Conservation (phyloP, 2,113 vertebrate species). For the Poecilia latipinna region DNA sequence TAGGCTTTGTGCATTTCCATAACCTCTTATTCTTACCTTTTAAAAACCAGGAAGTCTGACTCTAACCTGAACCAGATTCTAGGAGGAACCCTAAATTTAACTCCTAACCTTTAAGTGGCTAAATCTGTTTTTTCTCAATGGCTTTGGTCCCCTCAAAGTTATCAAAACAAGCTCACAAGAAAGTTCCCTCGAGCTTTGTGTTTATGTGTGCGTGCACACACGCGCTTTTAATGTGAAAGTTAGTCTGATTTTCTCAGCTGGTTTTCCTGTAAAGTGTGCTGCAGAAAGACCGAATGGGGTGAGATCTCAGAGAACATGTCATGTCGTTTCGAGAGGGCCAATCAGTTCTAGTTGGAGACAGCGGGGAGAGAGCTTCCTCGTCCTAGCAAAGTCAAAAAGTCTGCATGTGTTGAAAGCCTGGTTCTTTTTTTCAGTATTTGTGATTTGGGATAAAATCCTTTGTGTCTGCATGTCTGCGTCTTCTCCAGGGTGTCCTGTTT, state of each 20-base stretch:
- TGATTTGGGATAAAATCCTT: conserved; percentile 1
- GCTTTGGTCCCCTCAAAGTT: background rate
- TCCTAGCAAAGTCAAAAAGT: background rate
- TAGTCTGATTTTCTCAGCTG: conserved; percentile 60
- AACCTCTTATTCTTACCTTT: background rate
- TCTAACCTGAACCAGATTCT: background rate
- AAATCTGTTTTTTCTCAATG: background rate
- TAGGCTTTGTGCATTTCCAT: background rate
- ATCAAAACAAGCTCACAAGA: conserved; percentile 3
- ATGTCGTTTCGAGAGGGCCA: conserved; percentile 27
- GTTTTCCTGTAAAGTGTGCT: conserved; percentile 42
- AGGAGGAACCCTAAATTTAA: background rate
- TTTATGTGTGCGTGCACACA: background rate
- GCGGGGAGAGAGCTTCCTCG: background rate
- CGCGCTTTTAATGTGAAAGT: conserved; percentile 30
- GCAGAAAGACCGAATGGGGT: conserved; percentile 46
- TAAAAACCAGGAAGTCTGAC: background rate
- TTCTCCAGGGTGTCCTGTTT: conserved; percentile 88
- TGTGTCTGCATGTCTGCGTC: conserved; percentile 19
- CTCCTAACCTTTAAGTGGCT: background rate
- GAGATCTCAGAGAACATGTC: conserved; percentile 39
- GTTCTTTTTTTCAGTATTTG: background rate
- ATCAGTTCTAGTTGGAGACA: conserved; percentile 11
- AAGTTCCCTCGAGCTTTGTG: background rate
- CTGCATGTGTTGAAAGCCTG: background rate